Base-by-base conservation (phyloP, 1,140 invertebrate species). In the Drosophila varians region DNA sequence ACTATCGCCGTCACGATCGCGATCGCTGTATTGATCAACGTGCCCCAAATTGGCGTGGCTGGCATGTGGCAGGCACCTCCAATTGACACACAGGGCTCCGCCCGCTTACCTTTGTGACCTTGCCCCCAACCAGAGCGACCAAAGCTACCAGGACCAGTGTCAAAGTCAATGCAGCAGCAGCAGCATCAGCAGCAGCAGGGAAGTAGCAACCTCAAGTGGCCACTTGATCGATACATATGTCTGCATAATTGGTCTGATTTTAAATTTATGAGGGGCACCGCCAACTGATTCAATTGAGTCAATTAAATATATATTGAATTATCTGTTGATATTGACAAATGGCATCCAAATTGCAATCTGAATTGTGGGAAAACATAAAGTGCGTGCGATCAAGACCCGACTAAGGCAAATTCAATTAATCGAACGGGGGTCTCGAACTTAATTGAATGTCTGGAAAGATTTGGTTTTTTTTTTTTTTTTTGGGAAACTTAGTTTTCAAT, bases 261-360 rank as follows among this genome's bases (percentile, higher is more conserved):
- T 31, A 45, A 77, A 82, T 83, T 80, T 80, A 78, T 69, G 77
- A 77, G 47, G 66, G 34, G 36, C 61, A 40, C 43, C 47, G 64
- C 47, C 53, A 56, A 69, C 48, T 74, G 78, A 83, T 83, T 82
- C 77, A 82, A 82, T 83, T 82, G 77, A 82, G 36, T 82, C 74
- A 82, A 82, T 82, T 82, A 62, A 76, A 73, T 49, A 64, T 64
- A 77, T 83, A 83, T 82, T 82, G 61, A 82, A 83, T 82, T 82
- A 83, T 82, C 69, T 77, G 78, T 82, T 82, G 78, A 80, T 80
- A 80, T 80, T 80, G 77, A 80, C 75, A 82, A 80, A 80, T 80
- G 68, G 77, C 78, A 77, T 66, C 26, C 26, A 77, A 68, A 77
- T 80, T 66, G 60, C 77, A 80, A 77, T 82, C 68, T 45, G 45